phyloP scores from a whole-genome alignment of 2,888 invertebrate genomes.

The Hydraecia micacea region DNA sequence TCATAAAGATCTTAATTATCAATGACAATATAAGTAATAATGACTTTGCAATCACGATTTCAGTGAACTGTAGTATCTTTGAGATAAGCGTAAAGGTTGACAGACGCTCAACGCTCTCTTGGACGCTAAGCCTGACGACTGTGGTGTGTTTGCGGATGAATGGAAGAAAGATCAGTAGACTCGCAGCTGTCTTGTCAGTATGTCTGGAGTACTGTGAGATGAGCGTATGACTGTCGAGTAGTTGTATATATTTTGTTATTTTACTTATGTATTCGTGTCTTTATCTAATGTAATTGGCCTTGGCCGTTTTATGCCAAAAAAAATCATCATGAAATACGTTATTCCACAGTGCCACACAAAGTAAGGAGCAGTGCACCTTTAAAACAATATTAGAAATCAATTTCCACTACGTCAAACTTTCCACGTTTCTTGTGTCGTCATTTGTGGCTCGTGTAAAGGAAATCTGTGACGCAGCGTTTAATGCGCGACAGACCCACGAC shows the following conservation, averaged over 20 bases:
- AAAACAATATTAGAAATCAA: conserved; percentile 54
- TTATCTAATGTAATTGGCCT: too few relatives aligned
- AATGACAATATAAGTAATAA: conserved; percentile 19
- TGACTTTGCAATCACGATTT: conserved; percentile 22
- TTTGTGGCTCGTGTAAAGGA: conserved; percentile 68
- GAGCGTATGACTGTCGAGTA: not conserved
- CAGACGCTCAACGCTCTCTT: not conserved
- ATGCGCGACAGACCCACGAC: conserved; percentile 72
- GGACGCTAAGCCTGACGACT: not conserved
- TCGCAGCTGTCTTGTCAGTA: too few relatives aligned
- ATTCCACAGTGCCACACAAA: conserved; percentile 33
- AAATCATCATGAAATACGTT: not conserved
- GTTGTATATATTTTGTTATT: not conserved
- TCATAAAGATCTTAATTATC: conserved; percentile 22
- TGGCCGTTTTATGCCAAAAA: not conserved
- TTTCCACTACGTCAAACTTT: conserved; percentile 67
- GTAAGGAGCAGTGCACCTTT: conserved; percentile 48
- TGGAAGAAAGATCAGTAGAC: not conserved
- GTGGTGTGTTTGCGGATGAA: not conserved
- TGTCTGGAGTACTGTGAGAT: not conserved
- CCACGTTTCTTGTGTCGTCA: conserved; percentile 70
- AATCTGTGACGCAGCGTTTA: conserved; percentile 76
- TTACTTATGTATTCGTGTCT: not conserved
- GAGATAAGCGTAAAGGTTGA: conserved; percentile 43
- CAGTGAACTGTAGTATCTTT: conserved; percentile 41